Conservation (phyloP, 2,797 vertebrate species). For the Telmatherina bonti region DNA sequence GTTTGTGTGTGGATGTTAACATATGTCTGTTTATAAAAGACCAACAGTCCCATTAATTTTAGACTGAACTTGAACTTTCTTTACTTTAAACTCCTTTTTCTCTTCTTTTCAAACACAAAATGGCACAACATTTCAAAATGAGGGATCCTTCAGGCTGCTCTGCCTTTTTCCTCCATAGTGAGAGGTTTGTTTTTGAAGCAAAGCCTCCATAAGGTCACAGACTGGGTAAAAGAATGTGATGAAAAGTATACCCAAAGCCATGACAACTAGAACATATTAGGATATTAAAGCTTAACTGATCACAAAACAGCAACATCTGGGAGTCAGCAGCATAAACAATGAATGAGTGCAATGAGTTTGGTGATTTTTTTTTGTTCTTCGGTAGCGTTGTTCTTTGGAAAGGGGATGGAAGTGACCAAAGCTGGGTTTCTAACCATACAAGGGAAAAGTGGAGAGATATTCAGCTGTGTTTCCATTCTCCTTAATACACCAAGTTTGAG, state of each 20-base stretch:
- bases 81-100: slow-evolving; percentile 56
- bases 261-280: not conserved
- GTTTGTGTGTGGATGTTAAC: slow-evolving; percentile 63
- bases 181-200: slow-evolving; percentile 38
- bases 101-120: slow-evolving; percentile 35
- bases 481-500: too few relatives aligned
- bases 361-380: too few relatives aligned
- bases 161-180: slow-evolving; percentile 17
- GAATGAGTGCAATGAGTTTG: not conserved
- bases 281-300: not conserved
- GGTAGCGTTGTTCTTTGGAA: too few relatives aligned
- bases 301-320: slow-evolving; percentile 4
- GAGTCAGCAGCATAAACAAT: not conserved
- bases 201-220: slow-evolving; percentile 1
- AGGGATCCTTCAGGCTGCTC: slow-evolving; percentile 44
- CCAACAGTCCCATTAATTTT: slow-evolving; percentile 68
- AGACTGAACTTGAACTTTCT: slow-evolving; percentile 70
- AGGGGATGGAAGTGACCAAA: too few relatives aligned
- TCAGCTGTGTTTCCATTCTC: too few relatives aligned
- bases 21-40: slow-evolving; percentile 68
- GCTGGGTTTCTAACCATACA: too few relatives aligned
- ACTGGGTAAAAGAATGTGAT: not conserved
- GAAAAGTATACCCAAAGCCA: not conserved
- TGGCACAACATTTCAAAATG: slow-evolving; percentile 45
- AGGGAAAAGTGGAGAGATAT: too few relatives aligned